Base-by-base conservation (phyloP, 2,888 invertebrate species). In the Zygaena filipendulae region DNA sequence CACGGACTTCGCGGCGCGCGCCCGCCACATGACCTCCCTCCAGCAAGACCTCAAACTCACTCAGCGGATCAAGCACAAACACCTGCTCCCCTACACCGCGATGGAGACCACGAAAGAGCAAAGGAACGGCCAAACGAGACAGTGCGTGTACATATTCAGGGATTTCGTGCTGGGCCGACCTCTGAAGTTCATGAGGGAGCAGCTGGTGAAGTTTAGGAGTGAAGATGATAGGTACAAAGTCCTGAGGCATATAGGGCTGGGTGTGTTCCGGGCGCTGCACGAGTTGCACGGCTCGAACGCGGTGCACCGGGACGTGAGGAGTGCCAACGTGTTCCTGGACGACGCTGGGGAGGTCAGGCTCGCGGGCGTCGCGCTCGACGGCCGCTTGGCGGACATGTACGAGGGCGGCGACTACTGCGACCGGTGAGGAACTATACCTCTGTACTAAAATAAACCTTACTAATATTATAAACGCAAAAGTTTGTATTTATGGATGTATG, bases 271-370 rank as follows among this genome's bases (percentile, higher is more conserved):
- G 28, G 92, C 90, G 8, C 64, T 95, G 16, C 84, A 85, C 20
- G 92, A 87, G 56, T 72, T 96, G 30, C 95, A 96, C 56, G 83
- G 86, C 43, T 89, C 88, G 37, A 89, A 90, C 39, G 86, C 95
- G 2, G 86, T 92, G 9, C 95, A 96, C 58, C 87, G 88, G 49
- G 88, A 92, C 61, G 68, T 96, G n/a, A 72, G 88, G 34, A 86
- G 87, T 45, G 85, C 87, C 11, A 88, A 87, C 40, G 84, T 92
- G 29, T 89, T 87, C 52, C 71, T 93, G 55, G 89, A 89, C 45
- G 82, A 84, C 25, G 63, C 63, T 30, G 90, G 90, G 23, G 71
- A 52, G 9, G 77, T 80, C 2, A 67, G 84, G 52, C 45, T 92
- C 30, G 82, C 86, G 3, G 89, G 90, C 43, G 90, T 86, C 44